Conservation (phyloP, 2,888 invertebrate genomes). For the Erebia ligea region DNA sequence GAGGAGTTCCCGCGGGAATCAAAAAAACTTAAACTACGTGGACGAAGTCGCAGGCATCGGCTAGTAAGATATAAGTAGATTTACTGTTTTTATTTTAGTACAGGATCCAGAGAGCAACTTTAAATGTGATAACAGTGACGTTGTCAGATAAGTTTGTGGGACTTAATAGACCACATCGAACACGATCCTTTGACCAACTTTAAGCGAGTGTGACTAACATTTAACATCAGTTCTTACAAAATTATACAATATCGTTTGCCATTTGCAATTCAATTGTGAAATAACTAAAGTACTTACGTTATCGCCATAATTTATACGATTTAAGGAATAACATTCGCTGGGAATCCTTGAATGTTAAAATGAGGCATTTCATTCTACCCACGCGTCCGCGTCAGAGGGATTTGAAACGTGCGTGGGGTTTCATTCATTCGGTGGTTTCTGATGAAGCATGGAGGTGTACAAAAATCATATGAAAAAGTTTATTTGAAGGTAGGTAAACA, state of each 20-base stretch:
- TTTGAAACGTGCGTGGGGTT: slow-evolving; percentile 18
- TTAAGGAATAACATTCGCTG: slow-evolving; percentile 12
- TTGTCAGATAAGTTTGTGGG: no score
- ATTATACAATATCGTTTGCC: background rate
- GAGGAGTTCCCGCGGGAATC: no score
- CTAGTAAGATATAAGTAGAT: no score
- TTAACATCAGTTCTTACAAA: background rate
- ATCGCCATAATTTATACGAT: slow-evolving; percentile 19
- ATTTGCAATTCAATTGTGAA: slow-evolving; percentile 18
- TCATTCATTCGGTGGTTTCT: background rate
- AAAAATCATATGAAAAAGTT: background rate
- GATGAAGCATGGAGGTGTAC: background rate
- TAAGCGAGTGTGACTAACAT: background rate
- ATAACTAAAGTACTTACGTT: slow-evolving; percentile 6
- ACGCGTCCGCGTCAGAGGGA: slow-evolving; percentile 8
- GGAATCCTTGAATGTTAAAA: slow-evolving; percentile 8
- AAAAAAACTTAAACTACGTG: no score
- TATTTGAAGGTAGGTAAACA: background rate
- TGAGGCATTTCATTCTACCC: slow-evolving; percentile 9
- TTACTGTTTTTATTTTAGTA: no score
- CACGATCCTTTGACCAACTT: no score
- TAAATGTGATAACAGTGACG: no score
- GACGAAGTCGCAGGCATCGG: no score
- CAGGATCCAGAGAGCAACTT: no score
- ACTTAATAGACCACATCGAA: no score